Percentiles rank a stretch among this genome's conserved stretches.
Conservation (phyloP, 2,888 invertebrate species). For the Loripinus fragilis region DNA sequence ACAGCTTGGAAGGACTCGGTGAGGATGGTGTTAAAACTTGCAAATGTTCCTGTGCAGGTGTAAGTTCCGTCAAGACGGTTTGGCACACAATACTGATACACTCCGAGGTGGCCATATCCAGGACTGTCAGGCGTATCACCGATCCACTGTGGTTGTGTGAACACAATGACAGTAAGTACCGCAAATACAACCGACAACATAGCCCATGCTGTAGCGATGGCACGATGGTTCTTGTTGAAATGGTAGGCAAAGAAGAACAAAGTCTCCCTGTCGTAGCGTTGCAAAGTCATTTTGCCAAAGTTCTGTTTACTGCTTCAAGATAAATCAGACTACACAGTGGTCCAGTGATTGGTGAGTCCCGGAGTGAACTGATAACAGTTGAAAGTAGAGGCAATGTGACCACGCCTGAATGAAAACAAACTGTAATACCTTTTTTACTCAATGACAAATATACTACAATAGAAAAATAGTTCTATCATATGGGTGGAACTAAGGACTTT, state of each 20-base stretch:
- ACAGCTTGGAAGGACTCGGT: constrained; percentile 93
- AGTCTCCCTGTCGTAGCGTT: constrained; percentile 56
- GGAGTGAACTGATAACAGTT: neutral
- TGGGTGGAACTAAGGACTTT: constrained; percentile 19
- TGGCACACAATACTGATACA: constrained; percentile 91
- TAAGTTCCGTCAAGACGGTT: constrained; percentile 43
- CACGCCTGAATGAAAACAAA: constrained; percentile 21
- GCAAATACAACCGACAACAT: constrained; percentile 98
- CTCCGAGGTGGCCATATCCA: constrained; percentile 94
- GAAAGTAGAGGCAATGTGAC: neutral
- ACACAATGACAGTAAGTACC: constrained; percentile 96
- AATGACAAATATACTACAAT: neutral
- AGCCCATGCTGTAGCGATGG: constrained; percentile 98
- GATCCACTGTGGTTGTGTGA: constrained; percentile 91
- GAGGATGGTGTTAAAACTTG: constrained; percentile 89
- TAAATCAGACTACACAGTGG: neutral
- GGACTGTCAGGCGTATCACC: constrained; percentile 77
- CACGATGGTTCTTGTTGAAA: constrained; percentile 85
- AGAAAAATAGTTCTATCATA: neutral
- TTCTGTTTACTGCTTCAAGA: neutral
- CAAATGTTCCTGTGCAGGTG: constrained; percentile 90
- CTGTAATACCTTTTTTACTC: constrained; percentile 18
- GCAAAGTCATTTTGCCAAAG: constrained; percentile 43
- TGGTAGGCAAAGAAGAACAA: constrained; percentile 65
- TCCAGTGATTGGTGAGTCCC: neutral